A percentile compares a stretch with the other conserved stretches of the same genome.
These are phyloP conservation scores for Podargus strigoides DNA, from an alignment of 2,797 vertebrate species.

Conservation along the genomic window DNA sequence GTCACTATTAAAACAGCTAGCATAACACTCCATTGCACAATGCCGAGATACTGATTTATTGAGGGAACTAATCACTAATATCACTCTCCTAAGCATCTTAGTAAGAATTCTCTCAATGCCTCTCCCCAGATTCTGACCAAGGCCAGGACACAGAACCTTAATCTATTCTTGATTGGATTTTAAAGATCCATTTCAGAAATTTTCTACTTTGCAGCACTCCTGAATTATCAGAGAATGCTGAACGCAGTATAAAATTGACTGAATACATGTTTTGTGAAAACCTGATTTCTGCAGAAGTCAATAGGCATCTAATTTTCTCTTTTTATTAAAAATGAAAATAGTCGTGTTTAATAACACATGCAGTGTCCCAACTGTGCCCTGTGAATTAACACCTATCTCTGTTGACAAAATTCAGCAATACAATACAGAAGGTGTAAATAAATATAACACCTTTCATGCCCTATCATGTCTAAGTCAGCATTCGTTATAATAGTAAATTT, in stretches of 20 bases:
- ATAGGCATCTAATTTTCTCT: not conserved
- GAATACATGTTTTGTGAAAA: not conserved
- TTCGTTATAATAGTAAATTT: not conserved
- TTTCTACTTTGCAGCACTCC: not conserved
- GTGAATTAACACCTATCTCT: conserved; percentile 23
- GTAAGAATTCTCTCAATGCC: not conserved
- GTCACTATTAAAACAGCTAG: not conserved
- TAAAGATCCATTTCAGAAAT: not conserved
- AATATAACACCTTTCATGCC: conserved; percentile 6
- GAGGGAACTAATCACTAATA: not conserved
- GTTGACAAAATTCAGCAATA: not conserved
- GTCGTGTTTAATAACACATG: not conserved
- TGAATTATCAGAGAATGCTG: not conserved
- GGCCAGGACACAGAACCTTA: not conserved
- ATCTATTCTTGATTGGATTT: not conserved
- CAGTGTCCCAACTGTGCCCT: not conserved
- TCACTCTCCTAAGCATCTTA: not conserved
- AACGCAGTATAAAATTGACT: not conserved
- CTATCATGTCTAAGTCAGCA: not conserved
- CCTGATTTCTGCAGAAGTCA: not conserved
- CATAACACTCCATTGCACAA: not conserved
- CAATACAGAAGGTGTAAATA: not conserved
- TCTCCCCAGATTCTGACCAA: not conserved
- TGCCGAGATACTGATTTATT: not conserved
- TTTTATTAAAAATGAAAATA: conserved; percentile 2